Conservation (phyloP, 2,113 vertebrate species). For the Spea bombifrons region DNA sequence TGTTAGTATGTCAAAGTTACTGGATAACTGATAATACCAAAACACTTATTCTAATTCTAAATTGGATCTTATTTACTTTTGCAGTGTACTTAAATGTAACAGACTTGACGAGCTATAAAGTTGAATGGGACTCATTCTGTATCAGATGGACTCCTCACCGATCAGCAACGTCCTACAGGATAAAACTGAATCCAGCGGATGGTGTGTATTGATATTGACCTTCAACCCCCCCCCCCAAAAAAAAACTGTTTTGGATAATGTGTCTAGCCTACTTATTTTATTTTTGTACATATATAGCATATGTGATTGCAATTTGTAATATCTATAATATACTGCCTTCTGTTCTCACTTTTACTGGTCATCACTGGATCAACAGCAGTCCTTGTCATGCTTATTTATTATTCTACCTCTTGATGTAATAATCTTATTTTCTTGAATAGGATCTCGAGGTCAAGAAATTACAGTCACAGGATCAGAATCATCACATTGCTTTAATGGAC, state of each 20-base stretch:
- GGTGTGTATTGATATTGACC: constrained; percentile 61
- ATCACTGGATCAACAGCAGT: no score
- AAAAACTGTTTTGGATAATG: no score
- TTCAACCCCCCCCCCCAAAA: no score
- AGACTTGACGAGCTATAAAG: constrained; percentile 79
- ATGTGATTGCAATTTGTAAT: no score
- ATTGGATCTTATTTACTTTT: constrained; percentile 32
- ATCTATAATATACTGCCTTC: no score
- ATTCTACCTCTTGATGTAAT: background rate
- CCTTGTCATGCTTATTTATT: background rate
- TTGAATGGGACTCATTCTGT: constrained; percentile 86
- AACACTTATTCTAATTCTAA: background rate
- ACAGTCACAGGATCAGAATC: constrained; percentile 86
- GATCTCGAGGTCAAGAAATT: constrained; percentile 86
- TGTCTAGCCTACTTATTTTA: no score
- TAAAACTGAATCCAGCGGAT: constrained; percentile 83
- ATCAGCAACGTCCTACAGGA: constrained; percentile 88
- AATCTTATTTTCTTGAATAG: constrained; percentile 47
- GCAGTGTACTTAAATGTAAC: constrained; percentile 92
- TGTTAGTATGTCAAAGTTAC: no score
- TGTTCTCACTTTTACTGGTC: no score
- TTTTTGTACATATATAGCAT: no score
- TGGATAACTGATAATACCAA: background rate
- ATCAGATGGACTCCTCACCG: constrained; percentile 85
- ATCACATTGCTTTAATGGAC: constrained; percentile 87